Evolutionary conservation across 2,113 vertebrate genomes (phyloP), one percentile per base, ranked within the genome.

Genomic region (Perccottus glenii): DNA sequence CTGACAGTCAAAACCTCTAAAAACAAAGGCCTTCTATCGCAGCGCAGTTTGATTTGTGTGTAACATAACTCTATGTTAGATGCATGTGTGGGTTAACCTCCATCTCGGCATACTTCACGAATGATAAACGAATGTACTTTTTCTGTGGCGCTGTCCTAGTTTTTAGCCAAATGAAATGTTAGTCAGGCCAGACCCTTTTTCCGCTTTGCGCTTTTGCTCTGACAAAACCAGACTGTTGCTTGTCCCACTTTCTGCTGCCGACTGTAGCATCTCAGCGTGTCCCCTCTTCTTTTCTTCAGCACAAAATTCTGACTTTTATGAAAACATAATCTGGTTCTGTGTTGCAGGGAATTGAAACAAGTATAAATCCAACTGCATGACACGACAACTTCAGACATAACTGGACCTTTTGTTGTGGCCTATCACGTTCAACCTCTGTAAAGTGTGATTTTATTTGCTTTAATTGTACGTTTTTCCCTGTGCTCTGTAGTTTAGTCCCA

Each of bases 61-160:
- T 75, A 80, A 77, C 83, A 75, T 87, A 77, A 78, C 40, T 60
- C 82, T 86, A 71, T 79, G 60, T 60, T 79, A 72, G 80, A 79
- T 86, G 90, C 86, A 91, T 90, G 88, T 84, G 38, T 73, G 64
- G 74, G 67, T 57, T 83, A 78, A 79, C 78, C 80, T 86, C 85
- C 67, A 75, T 72, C 61, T 81, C 65, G 82, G 73, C 82, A 81
- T 83, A 68, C 83, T 85, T 77, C 71, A 82, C 27, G 64, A 77
- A 83, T 86, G 87, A 87, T 82, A 87, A 75, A 78, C 85, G 88
- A 92, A 91, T 93, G 87, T 93, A 91, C 19, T 27, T 84, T 76
- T 72, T 79, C 53, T 67, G 66, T 60, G 70, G 75, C 71, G 70
- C 55, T 61, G 74, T 86, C 69, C 72, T 77, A 46, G 80, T 68